These are phyloP conservation scores for Macquaria ambigua DNA, from an alignment of 2,113 vertebrate genomes.

Conservation along the genomic window DNA sequence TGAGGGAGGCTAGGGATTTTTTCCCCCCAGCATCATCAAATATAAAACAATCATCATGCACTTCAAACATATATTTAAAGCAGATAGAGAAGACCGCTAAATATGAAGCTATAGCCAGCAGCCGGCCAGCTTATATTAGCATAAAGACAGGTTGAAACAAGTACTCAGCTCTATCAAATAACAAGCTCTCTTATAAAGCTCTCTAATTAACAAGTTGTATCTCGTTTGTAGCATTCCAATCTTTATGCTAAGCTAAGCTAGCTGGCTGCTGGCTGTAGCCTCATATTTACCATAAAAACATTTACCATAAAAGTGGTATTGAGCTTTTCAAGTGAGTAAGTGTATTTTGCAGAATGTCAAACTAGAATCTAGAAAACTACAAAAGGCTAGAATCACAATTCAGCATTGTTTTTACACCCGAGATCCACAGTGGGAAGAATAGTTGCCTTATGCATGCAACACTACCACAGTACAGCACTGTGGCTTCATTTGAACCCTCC, in stretches of 20 bases:
- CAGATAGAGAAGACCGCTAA: not conserved
- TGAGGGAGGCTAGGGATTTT: not conserved
- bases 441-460: not conserved
- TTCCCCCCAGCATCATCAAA: not conserved
- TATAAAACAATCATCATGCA: not conserved
- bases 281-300: not conserved
- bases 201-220: not conserved
- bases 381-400: not conserved
- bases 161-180: not conserved
- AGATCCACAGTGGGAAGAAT: not conserved
- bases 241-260: not conserved
- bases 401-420: not conserved
- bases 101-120: not conserved
- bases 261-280: not conserved
- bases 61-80: too few relatives aligned
- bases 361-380: too few relatives aligned
- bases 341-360: not conserved
- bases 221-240: not conserved
- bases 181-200: not conserved
- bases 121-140: not conserved
- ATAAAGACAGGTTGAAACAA: not conserved
- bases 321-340: not conserved
- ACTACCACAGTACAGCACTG: conserved; percentile 1
- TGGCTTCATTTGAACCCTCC: conserved; percentile 24
- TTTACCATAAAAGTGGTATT: not conserved